A percentile compares a stretch with the other conserved stretches of the same genome.
Conservation (phyloP, 37 sponge, comb jelly and placozoan genomes). For the Agelas oroides region DNA sequence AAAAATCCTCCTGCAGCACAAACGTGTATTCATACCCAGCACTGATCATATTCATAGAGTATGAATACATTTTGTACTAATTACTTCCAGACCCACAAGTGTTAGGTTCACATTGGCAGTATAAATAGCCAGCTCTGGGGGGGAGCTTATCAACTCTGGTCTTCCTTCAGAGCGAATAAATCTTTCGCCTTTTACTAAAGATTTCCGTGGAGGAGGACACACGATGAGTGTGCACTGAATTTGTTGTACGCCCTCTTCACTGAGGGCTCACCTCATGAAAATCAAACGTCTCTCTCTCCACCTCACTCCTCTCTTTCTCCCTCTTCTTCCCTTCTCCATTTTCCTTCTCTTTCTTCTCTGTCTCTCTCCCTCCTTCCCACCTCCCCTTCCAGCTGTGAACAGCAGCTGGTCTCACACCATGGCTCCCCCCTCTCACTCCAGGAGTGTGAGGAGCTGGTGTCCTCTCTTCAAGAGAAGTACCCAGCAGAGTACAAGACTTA, state of each 20-base stretch:
- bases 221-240: too few relatives aligned
- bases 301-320: background rate
- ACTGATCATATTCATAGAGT: background rate
- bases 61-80: background rate
- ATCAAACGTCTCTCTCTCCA: too few relatives aligned
- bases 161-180: too few relatives aligned
- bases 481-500: constrained; percentile 81
- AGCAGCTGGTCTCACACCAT: background rate
- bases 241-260: too few relatives aligned
- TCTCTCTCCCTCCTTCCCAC: background rate
- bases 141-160: too few relatives aligned
- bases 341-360: background rate
- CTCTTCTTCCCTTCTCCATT: background rate
- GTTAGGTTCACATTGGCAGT: too few relatives aligned
- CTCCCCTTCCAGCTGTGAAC: constrained; percentile 28
- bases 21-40: background rate
- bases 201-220: too few relatives aligned
- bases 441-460: constrained; percentile 84
- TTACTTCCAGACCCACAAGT: background rate
- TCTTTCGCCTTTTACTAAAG: too few relatives aligned
- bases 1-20: too few relatives aligned
- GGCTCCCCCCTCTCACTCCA: constrained; percentile 62
- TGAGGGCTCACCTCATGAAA: too few relatives aligned
- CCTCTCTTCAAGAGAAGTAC: constrained; percentile 64
- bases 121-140: too few relatives aligned